Evolutionary conservation across 92 coral and sea anemone genomes (phyloP), one percentile per base, ranked within the genome.

Genomic region (Scolanthus callimorphus): DNA sequence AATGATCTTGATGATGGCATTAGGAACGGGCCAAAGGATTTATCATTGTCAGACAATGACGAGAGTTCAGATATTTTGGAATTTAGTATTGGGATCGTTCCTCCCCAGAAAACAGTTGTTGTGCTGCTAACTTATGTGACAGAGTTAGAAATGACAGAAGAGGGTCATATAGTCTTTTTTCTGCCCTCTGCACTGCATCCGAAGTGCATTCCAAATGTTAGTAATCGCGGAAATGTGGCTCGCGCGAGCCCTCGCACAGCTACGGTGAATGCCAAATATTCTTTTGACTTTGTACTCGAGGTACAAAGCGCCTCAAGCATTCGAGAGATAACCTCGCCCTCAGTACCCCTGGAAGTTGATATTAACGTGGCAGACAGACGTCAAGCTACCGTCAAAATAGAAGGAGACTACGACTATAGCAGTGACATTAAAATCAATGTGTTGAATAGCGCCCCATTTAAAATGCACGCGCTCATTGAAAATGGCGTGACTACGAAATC

Each of bases 131-230:
- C 76, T 1, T 85, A 84, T 55, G 92, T 90, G 39, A 72, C 89
- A 23, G 88, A 82, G 30, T 81, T 90, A n/a, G 81, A 68, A 2
- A 87, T 90, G 4, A 86, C 81, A 55, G 48, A 74, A 24, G 95
- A 82, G 57, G 97, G 95, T 3, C 78, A 76, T 51, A 79, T 90
- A 9, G 76, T 80, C 27, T 90, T 90, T 65, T 76, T 82, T 25
- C 68, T 90, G 34, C 97, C 95, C 1, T 76, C 92, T 17, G 97
- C 85, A 3, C 56, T 90, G 28, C 85, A 87, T 31, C 97, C 97
- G 45, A 80, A 95, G 49, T 85, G 78, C 64, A 44, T 89, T 0
- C 97, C 94, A 1, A 62, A 84, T n/a, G 31, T 51, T 38, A 55
- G 66, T 10, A 60, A 64, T 6, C 72, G 86, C 24, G 57, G 65